Evolutionary conservation across 1,140 invertebrate genomes (phyloP).

Genomic region (Holcopasites calliopsidis): DNA sequence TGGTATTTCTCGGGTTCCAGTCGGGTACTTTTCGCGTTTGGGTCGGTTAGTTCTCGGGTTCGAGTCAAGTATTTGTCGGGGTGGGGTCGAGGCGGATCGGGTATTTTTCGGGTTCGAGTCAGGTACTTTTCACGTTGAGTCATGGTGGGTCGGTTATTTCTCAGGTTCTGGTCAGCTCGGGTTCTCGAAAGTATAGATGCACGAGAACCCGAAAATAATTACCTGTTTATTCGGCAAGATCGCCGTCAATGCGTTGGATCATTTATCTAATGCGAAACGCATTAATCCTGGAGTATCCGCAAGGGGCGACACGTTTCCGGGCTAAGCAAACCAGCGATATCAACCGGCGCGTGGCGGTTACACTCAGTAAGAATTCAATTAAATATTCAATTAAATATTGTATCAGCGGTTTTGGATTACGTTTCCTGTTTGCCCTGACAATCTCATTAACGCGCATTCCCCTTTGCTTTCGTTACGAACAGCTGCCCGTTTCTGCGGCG

Average conservation of each 20-base stretch:
- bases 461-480: constrained; percentile 29
- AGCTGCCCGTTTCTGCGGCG: constrained; percentile 25
- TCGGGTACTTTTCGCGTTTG: no score
- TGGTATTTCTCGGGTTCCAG: no score
- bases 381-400: constrained; percentile 75
- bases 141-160: neutral
- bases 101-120: no score
- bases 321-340: constrained; percentile 16
- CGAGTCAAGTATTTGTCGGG: no score
- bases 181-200: no score
- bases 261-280: constrained; percentile 33
- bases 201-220: neutral
- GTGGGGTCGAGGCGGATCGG: no score
- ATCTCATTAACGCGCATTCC: constrained; percentile 61
- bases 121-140: no score
- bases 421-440: constrained; percentile 50
- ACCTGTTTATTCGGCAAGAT: constrained; percentile 17
- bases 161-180: neutral
- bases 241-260: constrained; percentile 2
- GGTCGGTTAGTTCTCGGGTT: no score
- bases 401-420: constrained; percentile 62
- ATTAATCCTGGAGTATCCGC: constrained; percentile 29
- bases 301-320: constrained; percentile 19
- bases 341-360: constrained; percentile 16
- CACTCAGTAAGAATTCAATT: constrained; percentile 70